Conservation (phyloP, 2,113 vertebrate genomes). For the Lonchura striata region DNA sequence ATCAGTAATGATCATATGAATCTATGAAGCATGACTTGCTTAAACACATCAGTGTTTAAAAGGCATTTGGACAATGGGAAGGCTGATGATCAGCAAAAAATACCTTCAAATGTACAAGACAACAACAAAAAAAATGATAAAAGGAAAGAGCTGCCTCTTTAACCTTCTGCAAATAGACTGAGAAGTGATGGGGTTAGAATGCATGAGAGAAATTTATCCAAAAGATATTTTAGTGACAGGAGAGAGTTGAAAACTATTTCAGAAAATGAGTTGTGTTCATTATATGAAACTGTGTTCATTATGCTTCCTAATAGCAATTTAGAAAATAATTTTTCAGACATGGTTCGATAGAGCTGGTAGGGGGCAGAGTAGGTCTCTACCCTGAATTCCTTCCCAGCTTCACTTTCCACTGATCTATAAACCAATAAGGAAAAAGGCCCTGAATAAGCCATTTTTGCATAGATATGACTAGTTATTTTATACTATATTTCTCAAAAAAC, state of each 20-base stretch:
- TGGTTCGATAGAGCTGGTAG: background rate
- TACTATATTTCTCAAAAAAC: background rate
- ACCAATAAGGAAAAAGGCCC: background rate
- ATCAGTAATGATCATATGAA: background rate
- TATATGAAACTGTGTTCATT: background rate
- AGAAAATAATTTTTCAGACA: background rate
- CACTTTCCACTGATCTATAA: background rate
- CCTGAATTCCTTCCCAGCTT: background rate
- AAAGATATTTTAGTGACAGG: background rate
- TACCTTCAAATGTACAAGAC: accelerated
- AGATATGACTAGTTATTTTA: background rate
- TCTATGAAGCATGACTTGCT: background rate
- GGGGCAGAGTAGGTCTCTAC: accelerated
- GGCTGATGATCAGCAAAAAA: background rate
- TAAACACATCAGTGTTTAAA: background rate
- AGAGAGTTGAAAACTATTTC: background rate
- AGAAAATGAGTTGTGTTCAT: background rate
- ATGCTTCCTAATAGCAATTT: background rate
- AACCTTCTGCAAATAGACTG: background rate
- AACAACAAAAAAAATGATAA: background rate
- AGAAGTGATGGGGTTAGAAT: background rate
- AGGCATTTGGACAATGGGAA: background rate
- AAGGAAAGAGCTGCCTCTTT: background rate
- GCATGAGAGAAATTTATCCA: background rate
- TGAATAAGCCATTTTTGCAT: background rate